Evolutionary conservation across 2,797 vertebrate genomes (phyloP).

Genomic region (Urocyon cinereoargenteus): DNA sequence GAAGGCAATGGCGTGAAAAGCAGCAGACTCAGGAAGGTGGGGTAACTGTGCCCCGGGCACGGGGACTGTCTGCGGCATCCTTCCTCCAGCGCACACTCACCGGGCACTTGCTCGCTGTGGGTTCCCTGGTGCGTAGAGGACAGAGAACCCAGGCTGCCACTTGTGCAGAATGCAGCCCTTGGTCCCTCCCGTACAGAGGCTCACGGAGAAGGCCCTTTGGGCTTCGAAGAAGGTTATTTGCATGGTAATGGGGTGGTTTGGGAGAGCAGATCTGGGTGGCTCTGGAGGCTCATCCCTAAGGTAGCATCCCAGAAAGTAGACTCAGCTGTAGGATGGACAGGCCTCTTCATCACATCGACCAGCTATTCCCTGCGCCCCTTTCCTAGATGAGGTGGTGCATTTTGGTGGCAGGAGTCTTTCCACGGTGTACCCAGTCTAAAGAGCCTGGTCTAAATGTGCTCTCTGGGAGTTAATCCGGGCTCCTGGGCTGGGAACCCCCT

Average conservation of each 20-base stretch:
- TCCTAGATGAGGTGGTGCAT: fast-evolving
- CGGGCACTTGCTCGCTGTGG: fast-evolving
- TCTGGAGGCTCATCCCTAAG: not conserved
- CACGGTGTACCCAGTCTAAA: fast-evolving
- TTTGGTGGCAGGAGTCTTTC: not conserved
- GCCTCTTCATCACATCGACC: not conserved
- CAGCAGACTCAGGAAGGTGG: not conserved
- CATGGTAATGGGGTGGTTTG: not conserved
- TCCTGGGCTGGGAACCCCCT: fast-evolving
- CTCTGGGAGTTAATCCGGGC: not conserved
- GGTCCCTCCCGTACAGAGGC: not conserved
- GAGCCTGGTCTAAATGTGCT: fast-evolving
- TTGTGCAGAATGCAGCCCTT: not conserved
- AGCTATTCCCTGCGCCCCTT: not conserved
- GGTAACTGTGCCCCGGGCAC: fast-evolving
- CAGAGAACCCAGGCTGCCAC: not conserved
- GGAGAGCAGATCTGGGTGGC: not conserved
- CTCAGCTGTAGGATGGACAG: not conserved
- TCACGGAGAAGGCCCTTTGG: not conserved
- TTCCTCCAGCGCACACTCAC: fast-evolving
- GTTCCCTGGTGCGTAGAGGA: not conserved
- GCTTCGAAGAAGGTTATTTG: not conserved
- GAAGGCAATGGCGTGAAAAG: not conserved
- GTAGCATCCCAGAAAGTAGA: not conserved
- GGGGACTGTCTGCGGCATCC: fast-evolving